phyloP scores from a whole-genome alignment of 2,113 vertebrate genomes.

The Eurystomus gularis region DNA sequence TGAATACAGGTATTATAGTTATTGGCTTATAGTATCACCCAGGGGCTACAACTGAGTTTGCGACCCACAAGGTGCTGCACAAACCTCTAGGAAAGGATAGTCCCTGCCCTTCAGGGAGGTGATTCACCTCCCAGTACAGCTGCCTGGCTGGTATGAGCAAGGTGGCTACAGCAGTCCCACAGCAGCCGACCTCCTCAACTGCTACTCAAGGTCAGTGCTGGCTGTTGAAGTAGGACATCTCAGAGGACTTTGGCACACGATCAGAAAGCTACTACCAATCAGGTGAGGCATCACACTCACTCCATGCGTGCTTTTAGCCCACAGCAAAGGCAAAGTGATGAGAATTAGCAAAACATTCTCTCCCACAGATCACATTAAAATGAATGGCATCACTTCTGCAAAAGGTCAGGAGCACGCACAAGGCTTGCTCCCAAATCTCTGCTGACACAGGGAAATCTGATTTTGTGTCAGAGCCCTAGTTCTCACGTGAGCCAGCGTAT shows the following conservation, averaged over 20 bases:
- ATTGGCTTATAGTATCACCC: neutral
- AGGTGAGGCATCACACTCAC: neutral
- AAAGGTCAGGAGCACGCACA: neutral
- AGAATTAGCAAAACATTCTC: neutral
- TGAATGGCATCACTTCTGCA: neutral
- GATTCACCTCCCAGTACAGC: neutral
- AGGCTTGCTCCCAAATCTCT: neutral
- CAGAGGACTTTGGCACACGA: rapidly evolving
- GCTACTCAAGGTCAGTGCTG: rapidly evolving
- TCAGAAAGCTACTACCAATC: neutral
- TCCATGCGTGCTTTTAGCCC: neutral
- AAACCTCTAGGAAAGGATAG: neutral
- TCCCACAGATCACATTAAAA: rapidly evolving
- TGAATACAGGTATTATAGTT: neutral
- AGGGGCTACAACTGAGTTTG: neutral
- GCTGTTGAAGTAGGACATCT: neutral
- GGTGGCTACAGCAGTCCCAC: rapidly evolving
- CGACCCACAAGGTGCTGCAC: neutral
- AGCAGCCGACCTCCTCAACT: neutral
- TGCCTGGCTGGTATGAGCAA: rapidly evolving
- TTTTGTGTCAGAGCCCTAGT: neutral
- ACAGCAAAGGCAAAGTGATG: neutral
- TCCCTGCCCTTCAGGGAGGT: neutral
- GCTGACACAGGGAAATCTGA: neutral
- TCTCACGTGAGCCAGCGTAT: rapidly evolving